Evolutionary conservation across 2,113 vertebrate genomes (phyloP), one percentile per base, ranked within the genome.

Genomic region (Scytalopus superciliaris): DNA sequence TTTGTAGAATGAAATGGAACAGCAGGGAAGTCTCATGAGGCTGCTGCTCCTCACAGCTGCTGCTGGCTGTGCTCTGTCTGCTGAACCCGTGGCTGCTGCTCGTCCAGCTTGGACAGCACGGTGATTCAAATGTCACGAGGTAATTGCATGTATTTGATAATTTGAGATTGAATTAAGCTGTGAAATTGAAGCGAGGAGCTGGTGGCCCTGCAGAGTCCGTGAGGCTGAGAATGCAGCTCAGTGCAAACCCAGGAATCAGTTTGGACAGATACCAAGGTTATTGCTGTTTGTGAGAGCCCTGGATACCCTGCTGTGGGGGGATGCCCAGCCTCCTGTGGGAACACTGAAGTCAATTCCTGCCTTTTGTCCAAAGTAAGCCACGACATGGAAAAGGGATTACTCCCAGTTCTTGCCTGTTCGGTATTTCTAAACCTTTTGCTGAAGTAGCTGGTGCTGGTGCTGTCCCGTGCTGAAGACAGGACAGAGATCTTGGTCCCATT

Each of bases 31-130:
- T 74, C 74, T 93, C 4, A 0, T 9, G 40, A 84, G 63, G 73
- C 77, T 82, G 77, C 64, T 30, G 49, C 44, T 16, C 27, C 47
- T 57, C 55, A 16, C n/a, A 11, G 53, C 0, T 2, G 4, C 67
- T 64, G 76, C 76, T 1, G 3, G 60, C 68, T 3, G 0, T 4
- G 68, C 0, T 0, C 42, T 6, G 25, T 10, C 56, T 42, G 78
- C 50, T 0, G 6, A 2, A 19, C 18, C 64, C 0, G 0, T 19
- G 4, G n/a, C 60, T 2, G 9, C 74, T 55, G 7, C 2, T 25
- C 0, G 1, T 53, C 83, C 59, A 19, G 63, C 87, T 24, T 21
- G 55, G 77, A 8, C 76, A 56, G 76, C 4, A 0, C 1, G 2
- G 35, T 14, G 40, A 83, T 68, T 53, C 83, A 79, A 40, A 49